Evolutionary conservation across 2,113 vertebrate genomes (phyloP), one percentile per base, ranked within the genome.

Genomic region (Sisor rabdophorus): DNA sequence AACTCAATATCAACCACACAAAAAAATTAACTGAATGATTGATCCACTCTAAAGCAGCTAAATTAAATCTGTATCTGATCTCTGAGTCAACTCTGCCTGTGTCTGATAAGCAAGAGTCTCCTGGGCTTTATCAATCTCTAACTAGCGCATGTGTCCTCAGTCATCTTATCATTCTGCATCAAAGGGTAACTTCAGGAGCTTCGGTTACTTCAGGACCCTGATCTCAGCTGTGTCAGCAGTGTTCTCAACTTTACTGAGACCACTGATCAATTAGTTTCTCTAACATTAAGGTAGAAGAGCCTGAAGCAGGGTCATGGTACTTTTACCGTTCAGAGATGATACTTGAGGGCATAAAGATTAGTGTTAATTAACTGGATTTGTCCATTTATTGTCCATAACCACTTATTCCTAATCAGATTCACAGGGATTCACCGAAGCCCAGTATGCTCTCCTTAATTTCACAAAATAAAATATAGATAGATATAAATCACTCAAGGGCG

Each of bases 81-180:
- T 55, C 13, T 55, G 52, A 71, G 30, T 36, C 52, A 55, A 55
- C 69, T 71, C 69, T 55, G 69, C 52, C 52, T 10, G 2, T 4
- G n/a, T 59, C 64, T 52, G 71, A 78, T 78, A 78, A 81, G 76
- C 72, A 60, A 50, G 54, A 71, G 64, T 75, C 65, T 75, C 63
- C 52, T 47, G 65, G 54, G 59, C 26, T 71, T 64, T 71, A 75
- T 81, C 36, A 56, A 59, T 71, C 48, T 65, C 12, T 53, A 72
- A 78, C 71, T 59, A 58, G 36, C n/a, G 32, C 30, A 32, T 64
- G 63, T 55, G 40, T 44, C 40, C 40, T 73, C 63, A 78, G 56
- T 70, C 80, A 70, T 56, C 64, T 81, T 75, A 72, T 63, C 80
- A 70, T 78, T 64, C 61, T 50, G 19, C 64, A 52, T 69, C 47